Percentiles rank a stretch among this genome's conserved stretches.
Conservation (phyloP, 2,113 vertebrate genomes). For the Condylura cristata region DNA sequence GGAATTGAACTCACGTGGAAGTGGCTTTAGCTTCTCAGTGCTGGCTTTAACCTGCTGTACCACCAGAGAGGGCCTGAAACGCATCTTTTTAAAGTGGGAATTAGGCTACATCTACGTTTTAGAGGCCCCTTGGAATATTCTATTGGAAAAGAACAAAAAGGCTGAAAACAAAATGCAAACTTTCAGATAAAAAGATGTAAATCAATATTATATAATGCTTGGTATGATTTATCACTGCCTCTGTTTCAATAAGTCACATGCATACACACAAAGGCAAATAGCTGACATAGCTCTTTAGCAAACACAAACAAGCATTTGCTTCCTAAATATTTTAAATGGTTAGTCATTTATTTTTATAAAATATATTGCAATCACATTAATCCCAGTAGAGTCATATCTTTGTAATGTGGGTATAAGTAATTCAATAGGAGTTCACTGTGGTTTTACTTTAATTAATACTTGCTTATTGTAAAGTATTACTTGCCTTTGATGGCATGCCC, state of each 20-base stretch:
- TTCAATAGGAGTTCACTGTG: constrained; percentile 61
- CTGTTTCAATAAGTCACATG: neutral
- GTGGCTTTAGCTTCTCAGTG: no score
- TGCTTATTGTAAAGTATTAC: constrained; percentile 64
- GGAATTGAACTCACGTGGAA: no score
- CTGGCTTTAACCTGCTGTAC: no score
- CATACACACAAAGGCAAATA: neutral
- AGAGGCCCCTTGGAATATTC: constrained; percentile 39
- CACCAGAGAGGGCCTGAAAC: no score
- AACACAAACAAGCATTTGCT: constrained; percentile 47
- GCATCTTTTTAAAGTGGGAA: constrained; percentile 33
- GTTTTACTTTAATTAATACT: constrained; percentile 76
- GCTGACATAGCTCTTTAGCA: neutral
- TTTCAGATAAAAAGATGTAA: constrained; percentile 29
- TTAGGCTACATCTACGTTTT: constrained; percentile 36
- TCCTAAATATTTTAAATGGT: constrained; percentile 55
- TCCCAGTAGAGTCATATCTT: constrained; percentile 54
- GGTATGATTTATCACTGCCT: neutral
- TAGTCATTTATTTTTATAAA: constrained; percentile 68
- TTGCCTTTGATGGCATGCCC: constrained; percentile 54
- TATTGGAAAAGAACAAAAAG: constrained; percentile 41
- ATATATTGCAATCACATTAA: constrained; percentile 64
- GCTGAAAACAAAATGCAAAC: neutral
- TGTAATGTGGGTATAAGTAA: constrained; percentile 54
- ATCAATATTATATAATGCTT: neutral